Evolutionary conservation across 2,888 invertebrate species (phyloP).

Genomic region (Serrognathus titanus): DNA sequence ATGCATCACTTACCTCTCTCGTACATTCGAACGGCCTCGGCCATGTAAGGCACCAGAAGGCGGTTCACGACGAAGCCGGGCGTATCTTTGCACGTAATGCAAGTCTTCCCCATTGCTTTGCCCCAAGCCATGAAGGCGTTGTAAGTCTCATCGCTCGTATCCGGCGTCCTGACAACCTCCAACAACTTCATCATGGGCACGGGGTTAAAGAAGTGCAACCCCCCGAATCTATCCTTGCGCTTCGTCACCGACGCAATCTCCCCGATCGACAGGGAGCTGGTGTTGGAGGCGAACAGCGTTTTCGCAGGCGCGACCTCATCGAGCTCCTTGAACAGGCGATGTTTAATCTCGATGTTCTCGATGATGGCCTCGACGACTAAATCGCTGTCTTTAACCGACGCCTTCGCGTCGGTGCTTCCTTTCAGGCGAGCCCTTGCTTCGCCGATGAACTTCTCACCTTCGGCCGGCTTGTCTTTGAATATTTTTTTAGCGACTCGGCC

Average conservation of each 20-base stretch:
- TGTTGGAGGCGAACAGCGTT: conserved; percentile 84
- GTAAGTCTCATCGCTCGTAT: conserved; percentile 76
- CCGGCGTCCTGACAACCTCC: conserved; percentile 73
- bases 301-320: conserved; percentile 70
- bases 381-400: conserved; percentile 64
- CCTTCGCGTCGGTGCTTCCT: conserved; percentile 59
- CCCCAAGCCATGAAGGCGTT: conserved; percentile 74
- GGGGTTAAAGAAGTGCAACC: conserved; percentile 90
- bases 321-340: conserved; percentile 69
- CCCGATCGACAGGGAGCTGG: conserved; percentile 79
- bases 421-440: conserved; percentile 61
- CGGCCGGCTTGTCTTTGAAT: conserved; percentile 63
- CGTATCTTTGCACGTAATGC: conserved; percentile 87
- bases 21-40: conserved; percentile 75
- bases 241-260: conserved; percentile 75
- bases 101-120: conserved; percentile 75
- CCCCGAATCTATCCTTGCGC: conserved; percentile 74
- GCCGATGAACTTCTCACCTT: conserved; percentile 64
- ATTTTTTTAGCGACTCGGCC: conserved; percentile 75
- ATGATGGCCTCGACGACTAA: conserved; percentile 84
- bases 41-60: conserved; percentile 77
- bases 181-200: conserved; percentile 87
- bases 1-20: conserved; percentile 64
- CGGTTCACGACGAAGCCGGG: conserved; percentile 91
- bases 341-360: conserved; percentile 70